Evolutionary conservation across 2,797 vertebrate species (phyloP), one percentile per base, ranked within the genome.

Genomic region (Epinephelus coioides): DNA sequence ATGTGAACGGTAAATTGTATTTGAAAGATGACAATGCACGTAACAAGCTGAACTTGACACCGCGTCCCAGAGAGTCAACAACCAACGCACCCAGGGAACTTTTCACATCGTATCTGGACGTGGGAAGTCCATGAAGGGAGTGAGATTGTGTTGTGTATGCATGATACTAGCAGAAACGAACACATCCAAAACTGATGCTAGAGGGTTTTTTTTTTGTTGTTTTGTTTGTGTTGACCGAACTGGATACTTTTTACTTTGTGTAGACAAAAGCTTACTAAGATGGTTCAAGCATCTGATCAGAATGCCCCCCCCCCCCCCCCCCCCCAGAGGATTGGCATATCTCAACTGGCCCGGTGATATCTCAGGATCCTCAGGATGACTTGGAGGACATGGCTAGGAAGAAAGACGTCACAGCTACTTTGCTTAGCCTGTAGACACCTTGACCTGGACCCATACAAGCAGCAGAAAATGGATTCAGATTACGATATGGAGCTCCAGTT

Each of bases 381-480:
- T 27, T 50, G 55, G 21, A 49, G 6, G 30, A 60, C 17, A 51
- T 34, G 8, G 5, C 8, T 15, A 23, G 0, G 21, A 27, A 60
- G 19, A 77, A 71, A 12, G 50, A 69, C 9, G 6, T 54, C 21
- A 17, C 62, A 71, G 43, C 30, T 55, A 5, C 23, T 69, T 73
- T 71, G 18, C 50, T 51, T 17, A 65, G 51, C 47, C 14, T 59
- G 43, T 38, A 47, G 72, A 17, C 27, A 68, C 46, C 30, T 53
- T 38, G 60, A 61, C 43, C 23, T 53, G 25, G 65, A 82, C 18
- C 38, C 14, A 44, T 56, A 56, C 49, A 64, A 71, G 54, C 15
- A 1, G 4, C 6, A 70, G n/a, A 74, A 80, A 78, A 75, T 69
- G 21, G 70, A 73, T 76, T 84, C 50, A 43, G 46, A 64, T 81